phyloP scores from a whole-genome alignment of 2,888 invertebrate species.

The Callyntrura sp. region DNA sequence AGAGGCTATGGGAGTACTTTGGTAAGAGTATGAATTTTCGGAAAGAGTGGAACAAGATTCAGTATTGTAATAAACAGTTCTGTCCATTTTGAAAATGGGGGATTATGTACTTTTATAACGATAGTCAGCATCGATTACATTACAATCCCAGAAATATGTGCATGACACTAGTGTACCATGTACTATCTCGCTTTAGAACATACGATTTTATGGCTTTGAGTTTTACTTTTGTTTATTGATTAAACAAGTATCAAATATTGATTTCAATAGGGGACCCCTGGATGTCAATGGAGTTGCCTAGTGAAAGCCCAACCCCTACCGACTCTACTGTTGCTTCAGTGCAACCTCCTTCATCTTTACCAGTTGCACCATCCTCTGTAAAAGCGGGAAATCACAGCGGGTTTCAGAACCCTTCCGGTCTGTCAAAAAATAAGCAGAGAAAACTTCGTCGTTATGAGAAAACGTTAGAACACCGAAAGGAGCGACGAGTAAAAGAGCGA shows the following conservation, averaged over 20 bases:
- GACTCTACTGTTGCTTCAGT: not conserved
- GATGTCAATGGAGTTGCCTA: constrained; percentile 68
- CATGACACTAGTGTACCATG: no score
- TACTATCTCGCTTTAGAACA: no score
- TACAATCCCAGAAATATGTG: no score
- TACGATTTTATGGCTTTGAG: no score
- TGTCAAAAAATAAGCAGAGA: constrained; percentile 81
- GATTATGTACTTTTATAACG: no score
- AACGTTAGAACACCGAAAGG: constrained; percentile 65
- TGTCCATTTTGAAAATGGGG: constrained; percentile 40
- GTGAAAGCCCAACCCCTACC: constrained; percentile 18
- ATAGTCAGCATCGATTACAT: not conserved
- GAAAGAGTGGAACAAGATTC: constrained; percentile 51
- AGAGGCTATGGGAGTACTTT: constrained; percentile 28
- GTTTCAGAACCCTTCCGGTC: not conserved
- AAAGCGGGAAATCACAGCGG: no score
- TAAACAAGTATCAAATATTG: not conserved
- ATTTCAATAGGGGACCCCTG: not conserved
- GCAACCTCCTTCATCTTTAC: constrained; percentile 7
- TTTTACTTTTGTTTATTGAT: constrained; percentile 35
- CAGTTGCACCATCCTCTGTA: not conserved
- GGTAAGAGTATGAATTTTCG: constrained; percentile 35
- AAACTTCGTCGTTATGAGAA: constrained; percentile 78
- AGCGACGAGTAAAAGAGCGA: constrained; percentile 76
- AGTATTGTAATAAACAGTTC: constrained; percentile 39